These are phyloP conservation scores for Xestia rhomboidea DNA, from an alignment of 2,888 invertebrate species.

Conservation along the genomic window DNA sequence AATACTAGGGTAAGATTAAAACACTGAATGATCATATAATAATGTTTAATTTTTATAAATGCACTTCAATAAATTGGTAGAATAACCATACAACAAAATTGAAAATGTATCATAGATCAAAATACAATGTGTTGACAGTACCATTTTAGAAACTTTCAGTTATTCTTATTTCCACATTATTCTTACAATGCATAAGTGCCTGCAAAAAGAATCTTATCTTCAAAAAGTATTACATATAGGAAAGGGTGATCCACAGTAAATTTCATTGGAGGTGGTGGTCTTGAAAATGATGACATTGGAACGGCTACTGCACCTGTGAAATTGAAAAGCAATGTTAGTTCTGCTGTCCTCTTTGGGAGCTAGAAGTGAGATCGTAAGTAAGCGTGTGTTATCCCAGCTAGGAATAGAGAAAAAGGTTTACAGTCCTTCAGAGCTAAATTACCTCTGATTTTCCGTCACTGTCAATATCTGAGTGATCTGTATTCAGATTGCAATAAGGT, in stretches of 20 bases:
- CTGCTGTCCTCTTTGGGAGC: not conserved
- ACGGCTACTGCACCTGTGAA: constrained; percentile 34
- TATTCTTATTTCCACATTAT: not conserved
- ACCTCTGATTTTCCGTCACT: not conserved
- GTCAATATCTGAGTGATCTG: not conserved
- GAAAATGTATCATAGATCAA: not conserved
- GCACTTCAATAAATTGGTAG: constrained; percentile 8
- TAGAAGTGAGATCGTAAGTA: not conserved
- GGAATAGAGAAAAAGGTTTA: not conserved
- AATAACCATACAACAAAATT: not conserved
- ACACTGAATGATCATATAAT: not conserved
- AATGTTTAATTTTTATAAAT: constrained; percentile 14
- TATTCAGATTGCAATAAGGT: not conserved
- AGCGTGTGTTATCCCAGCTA: constrained; percentile 3
- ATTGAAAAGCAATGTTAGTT: constrained; percentile 22
- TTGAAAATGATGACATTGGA: constrained; percentile 34
- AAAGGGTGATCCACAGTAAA: constrained; percentile 65
- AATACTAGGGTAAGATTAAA: constrained; percentile 29
- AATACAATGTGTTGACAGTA: not conserved
- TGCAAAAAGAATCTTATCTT: constrained; percentile 65
- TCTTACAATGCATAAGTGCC: constrained; percentile 56
- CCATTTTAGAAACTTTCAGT: not conserved
- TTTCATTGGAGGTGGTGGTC: constrained; percentile 49
- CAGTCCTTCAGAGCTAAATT: not conserved
- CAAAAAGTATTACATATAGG: constrained; percentile 60